phyloP scores from a whole-genome alignment of 2,113 vertebrate genomes.

The Vimba vimba region DNA sequence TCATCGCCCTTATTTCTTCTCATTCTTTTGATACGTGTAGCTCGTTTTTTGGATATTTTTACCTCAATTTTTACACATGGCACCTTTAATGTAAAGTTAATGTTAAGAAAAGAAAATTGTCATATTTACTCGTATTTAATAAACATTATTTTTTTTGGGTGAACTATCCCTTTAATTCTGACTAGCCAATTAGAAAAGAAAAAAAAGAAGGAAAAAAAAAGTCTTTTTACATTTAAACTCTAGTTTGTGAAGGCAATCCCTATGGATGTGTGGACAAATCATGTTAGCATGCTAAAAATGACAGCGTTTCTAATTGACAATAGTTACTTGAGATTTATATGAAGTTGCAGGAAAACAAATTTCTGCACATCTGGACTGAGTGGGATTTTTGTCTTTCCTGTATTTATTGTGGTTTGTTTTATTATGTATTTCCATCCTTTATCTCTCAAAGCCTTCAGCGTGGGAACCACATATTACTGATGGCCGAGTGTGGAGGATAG shows the following conservation, averaged over 20 bases:
- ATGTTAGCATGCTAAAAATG: conserved; percentile 20
- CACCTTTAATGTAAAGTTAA: not conserved
- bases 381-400: conserved; percentile 48
- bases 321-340: not conserved
- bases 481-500: conserved; percentile 4
- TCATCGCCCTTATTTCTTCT: no score
- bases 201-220: no score
- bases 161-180: not conserved
- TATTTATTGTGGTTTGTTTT: conserved; percentile 54
- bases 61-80: no score
- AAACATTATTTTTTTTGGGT: not conserved
- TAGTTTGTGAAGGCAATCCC: not conserved
- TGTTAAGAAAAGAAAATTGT: not conserved
- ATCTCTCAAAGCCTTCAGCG: conserved; percentile 31
- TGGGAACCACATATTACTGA: conserved; percentile 44
- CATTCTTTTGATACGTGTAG: no score
- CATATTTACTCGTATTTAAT: not conserved
- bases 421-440: conserved; percentile 47
- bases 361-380: conserved; percentile 34
- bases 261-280: not conserved
- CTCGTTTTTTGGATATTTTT: no score
- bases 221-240: not conserved
- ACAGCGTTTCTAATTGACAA: not conserved
- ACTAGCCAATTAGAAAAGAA: not conserved
- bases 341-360: conserved; percentile 41